Evolutionary conservation across 2,888 invertebrate species (phyloP).

Genomic region (Gasteruption jaculator): DNA sequence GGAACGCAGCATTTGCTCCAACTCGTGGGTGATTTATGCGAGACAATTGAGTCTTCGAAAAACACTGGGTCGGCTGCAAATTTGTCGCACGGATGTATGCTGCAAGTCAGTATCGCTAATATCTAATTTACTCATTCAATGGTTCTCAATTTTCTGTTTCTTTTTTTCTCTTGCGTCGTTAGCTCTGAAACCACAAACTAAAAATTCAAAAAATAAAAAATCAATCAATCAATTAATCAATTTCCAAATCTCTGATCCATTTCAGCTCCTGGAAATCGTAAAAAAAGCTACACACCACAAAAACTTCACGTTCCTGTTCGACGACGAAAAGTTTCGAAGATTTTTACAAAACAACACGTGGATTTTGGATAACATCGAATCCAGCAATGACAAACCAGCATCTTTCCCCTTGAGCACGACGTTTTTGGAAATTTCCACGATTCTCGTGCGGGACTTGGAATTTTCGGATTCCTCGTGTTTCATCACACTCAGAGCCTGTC

Average conservation of each 20-base stretch:
- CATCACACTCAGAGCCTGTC: no score
- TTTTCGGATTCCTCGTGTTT: no score
- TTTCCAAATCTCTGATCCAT: slow-evolving; percentile 16
- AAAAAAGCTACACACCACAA: slow-evolving; percentile 29
- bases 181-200: no score
- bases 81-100: slow-evolving; percentile 62
- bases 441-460: no score
- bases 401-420: slow-evolving; percentile 40
- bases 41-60: slow-evolving; percentile 29
- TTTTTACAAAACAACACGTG: slow-evolving; percentile 29
- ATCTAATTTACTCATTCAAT: slow-evolving; percentile 4
- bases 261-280: slow-evolving; percentile 49
- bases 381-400: slow-evolving; percentile 22
- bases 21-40: slow-evolving; percentile 43
- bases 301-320: no score
- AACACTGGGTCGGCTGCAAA: slow-evolving; percentile 49
- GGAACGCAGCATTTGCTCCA: slow-evolving; percentile 43
- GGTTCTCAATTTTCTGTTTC: slow-evolving; percentile 7
- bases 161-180: slow-evolving; percentile 2
- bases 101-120: slow-evolving; percentile 56
- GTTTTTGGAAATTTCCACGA: slow-evolving; percentile 31
- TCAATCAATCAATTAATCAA: slow-evolving; percentile 1
- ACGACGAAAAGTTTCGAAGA: no score
- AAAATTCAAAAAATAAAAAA: no score
- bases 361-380: slow-evolving; percentile 36